Evolutionary conservation across 2,797 vertebrate genomes (phyloP).

Genomic region (Xenentodon cancila): DNA sequence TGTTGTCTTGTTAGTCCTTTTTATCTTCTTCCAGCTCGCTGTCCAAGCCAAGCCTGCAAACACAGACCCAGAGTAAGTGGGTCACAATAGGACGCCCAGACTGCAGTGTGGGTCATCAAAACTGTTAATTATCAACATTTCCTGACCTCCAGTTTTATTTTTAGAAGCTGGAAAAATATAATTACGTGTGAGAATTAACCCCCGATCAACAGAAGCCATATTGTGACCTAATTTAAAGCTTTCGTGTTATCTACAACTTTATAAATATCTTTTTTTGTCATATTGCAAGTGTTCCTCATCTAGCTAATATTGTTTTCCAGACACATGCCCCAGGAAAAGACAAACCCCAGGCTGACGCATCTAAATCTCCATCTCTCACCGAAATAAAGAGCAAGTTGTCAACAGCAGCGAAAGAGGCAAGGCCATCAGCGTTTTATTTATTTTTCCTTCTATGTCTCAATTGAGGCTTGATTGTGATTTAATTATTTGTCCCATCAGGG

Average conservation of each 20-base stretch:
- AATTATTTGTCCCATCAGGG: conserved; percentile 67
- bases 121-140: conserved; percentile 18
- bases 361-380: conserved; percentile 69
- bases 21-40: conserved; percentile 74
- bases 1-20: conserved; percentile 72
- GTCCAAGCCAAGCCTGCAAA: conserved; percentile 64
- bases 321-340: conserved; percentile 71
- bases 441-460: conserved; percentile 36
- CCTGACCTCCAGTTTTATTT: background rate
- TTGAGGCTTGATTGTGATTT: conserved; percentile 41
- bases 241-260: conserved; percentile 23
- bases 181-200: background rate
- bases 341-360: conserved; percentile 72
- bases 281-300: conserved; percentile 50
- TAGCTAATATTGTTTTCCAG: conserved; percentile 61
- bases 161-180: background rate
- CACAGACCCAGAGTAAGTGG: conserved; percentile 64
- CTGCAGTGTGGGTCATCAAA: conserved; percentile 43
- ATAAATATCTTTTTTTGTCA: conserved; percentile 38
- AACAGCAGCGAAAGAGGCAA: conserved; percentile 78
- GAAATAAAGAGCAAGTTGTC: conserved; percentile 83
- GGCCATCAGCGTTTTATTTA: conserved; percentile 28
- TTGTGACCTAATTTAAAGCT: conserved; percentile 10
- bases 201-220: conserved; percentile 19
- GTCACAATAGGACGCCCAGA: conserved; percentile 48